These are phyloP conservation scores for Drosophila tanythrix DNA, from an alignment of 2,888 invertebrate genomes.

Conservation along the genomic window DNA sequence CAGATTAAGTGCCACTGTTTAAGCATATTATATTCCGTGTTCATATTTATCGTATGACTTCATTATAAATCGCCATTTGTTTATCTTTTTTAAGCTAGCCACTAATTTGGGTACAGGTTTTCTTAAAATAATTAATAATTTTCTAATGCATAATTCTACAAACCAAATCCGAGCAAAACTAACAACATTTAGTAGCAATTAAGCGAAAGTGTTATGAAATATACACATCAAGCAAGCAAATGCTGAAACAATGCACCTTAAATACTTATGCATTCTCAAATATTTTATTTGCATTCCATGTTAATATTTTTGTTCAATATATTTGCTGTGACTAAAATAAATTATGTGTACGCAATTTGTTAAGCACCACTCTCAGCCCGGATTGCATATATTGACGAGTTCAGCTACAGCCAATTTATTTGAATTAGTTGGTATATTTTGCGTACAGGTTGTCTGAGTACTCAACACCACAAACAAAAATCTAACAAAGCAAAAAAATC, in stretches of 20 bases:
- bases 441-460: slow-evolving; percentile 23
- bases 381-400: slow-evolving; percentile 58
- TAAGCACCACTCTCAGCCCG: background rate
- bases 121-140: no score
- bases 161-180: slow-evolving; percentile 7
- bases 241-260: slow-evolving; percentile 40
- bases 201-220: slow-evolving; percentile 78
- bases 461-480: background rate
- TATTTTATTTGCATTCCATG: slow-evolving; percentile 7
- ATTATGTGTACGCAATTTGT: slow-evolving; percentile 33
- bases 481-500: background rate
- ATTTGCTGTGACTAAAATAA: slow-evolving; percentile 4
- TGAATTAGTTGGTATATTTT: slow-evolving; percentile 72
- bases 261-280: slow-evolving; percentile 43
- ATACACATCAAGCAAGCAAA: slow-evolving; percentile 32
- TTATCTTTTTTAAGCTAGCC: slow-evolving; percentile 44
- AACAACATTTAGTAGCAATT: slow-evolving; percentile 62
- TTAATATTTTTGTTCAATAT: slow-evolving; percentile 7
- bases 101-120: slow-evolving; percentile 57
- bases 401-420: slow-evolving; percentile 62
- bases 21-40: slow-evolving; percentile 48
- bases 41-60: slow-evolving; percentile 58
- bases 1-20: slow-evolving; percentile 50
- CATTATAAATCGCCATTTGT: slow-evolving; percentile 38
- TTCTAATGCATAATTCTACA: slow-evolving; percentile 47